These are phyloP conservation scores for Macrocentrus cingulum DNA, from an alignment of 1,140 invertebrate genomes.

Conservation along the genomic window DNA sequence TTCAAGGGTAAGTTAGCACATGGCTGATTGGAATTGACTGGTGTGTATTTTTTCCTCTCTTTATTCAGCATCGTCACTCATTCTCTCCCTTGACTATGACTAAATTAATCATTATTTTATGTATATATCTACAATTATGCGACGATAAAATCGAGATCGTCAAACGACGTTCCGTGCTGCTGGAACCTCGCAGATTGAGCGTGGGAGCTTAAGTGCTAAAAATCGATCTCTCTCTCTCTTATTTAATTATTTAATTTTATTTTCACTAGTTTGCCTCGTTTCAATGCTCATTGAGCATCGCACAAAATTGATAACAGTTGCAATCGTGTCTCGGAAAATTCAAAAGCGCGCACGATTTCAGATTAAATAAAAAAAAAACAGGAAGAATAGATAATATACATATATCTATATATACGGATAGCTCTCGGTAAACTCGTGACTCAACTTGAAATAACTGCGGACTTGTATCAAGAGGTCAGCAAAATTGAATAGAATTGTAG, in stretches of 20 bases:
- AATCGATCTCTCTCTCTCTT: slow-evolving; percentile 20
- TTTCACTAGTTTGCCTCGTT: not conserved
- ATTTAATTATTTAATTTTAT: not conserved
- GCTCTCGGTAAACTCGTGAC: no score
- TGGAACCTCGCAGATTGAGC: slow-evolving; percentile 28
- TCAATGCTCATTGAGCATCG: not conserved
- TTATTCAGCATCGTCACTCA: slow-evolving; percentile 6
- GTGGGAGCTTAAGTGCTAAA: slow-evolving; percentile 31
- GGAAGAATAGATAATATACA: no score
- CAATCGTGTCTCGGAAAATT: no score
- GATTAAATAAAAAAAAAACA: no score
- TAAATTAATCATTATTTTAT: no score
- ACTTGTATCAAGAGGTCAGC: not conserved
- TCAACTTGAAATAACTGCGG: no score
- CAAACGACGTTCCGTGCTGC: slow-evolving; percentile 24
- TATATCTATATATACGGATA: no score
- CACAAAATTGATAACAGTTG: not conserved
- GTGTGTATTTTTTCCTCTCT: not conserved
- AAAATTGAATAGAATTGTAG: slow-evolving; percentile 3
- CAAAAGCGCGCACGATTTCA: no score
- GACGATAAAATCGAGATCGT: slow-evolving; percentile 24
- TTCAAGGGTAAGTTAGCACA: no score
- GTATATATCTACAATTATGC: slow-evolving; percentile 30
- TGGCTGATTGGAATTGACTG: not conserved
- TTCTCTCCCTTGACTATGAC: no score